Conservation (phyloP, 30 jellyfish, hydroid and myxozoan species). For the Hydractinia symbiolongicarpus region DNA sequence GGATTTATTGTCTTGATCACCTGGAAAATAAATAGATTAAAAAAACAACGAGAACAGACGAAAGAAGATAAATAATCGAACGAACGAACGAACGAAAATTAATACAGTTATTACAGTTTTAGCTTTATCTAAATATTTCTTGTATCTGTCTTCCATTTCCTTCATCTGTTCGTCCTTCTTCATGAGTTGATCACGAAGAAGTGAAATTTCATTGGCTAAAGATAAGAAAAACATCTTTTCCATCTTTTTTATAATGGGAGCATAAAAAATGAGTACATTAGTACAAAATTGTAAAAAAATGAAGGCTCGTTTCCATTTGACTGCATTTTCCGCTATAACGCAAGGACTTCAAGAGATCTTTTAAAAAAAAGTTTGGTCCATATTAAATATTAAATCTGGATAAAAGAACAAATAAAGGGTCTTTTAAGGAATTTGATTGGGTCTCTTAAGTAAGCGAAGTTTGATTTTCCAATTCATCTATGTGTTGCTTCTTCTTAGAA, state of each 20-base stretch:
- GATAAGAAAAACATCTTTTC: not conserved
- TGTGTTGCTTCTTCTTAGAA: constrained; percentile 58
- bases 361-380: too few species aligned
- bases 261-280: too few species aligned
- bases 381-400: too few species aligned
- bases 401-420: too few species aligned
- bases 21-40: not conserved
- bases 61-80: not conserved
- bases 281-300: too few species aligned
- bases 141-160: constrained; percentile 87
- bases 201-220: constrained; percentile 78
- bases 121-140: constrained; percentile 87
- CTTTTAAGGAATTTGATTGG: too few species aligned
- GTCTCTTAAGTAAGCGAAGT: too few species aligned
- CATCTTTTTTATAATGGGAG: not conserved
- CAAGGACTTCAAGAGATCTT: too few species aligned
- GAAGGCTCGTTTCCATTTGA: too few species aligned
- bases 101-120: constrained; percentile 59
- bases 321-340: too few species aligned
- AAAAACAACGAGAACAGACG: not conserved
- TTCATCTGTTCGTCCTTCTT: constrained; percentile 86
- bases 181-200: constrained; percentile 71
- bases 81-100: not conserved
- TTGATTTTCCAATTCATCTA: constrained; percentile 70
- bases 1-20: constrained; percentile 49